Evolutionary conservation across 2,797 vertebrate genomes (phyloP).

Genomic region (Chelmon rostratus): DNA sequence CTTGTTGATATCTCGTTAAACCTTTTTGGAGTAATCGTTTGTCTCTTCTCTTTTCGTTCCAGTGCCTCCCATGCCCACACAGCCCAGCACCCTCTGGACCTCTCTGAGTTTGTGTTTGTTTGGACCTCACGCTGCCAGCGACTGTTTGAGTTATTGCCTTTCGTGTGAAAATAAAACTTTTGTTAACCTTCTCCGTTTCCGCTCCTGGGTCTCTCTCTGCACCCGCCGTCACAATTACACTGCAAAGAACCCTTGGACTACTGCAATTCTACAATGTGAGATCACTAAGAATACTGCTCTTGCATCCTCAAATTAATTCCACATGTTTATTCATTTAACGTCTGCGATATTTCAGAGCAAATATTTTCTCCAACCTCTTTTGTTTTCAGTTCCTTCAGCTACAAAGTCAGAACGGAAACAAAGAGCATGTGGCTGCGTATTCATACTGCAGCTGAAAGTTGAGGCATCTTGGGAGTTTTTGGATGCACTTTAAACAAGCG

Average conservation of each 20-base stretch:
- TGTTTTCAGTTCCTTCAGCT: slow-evolving; percentile 30
- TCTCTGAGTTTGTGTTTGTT: too few species aligned
- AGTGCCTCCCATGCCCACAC: too few species aligned
- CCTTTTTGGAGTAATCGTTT: too few species aligned
- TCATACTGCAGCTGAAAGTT: slow-evolving; percentile 39
- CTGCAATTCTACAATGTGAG: slow-evolving; percentile 12
- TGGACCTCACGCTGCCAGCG: too few species aligned
- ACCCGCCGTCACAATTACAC: too few species aligned
- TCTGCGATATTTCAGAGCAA: slow-evolving; percentile 18
- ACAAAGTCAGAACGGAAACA: slow-evolving; percentile 18
- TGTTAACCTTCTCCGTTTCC: too few species aligned
- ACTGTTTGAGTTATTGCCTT: too few species aligned
- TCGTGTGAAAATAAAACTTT: too few species aligned
- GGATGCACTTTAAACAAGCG: slow-evolving; percentile 58
- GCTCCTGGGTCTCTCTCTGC: too few species aligned
- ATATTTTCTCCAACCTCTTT: slow-evolving; percentile 16
- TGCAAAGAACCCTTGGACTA: slow-evolving; percentile 7
- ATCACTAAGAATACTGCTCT: slow-evolving; percentile 11
- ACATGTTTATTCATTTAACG: slow-evolving; percentile 35
- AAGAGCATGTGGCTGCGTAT: slow-evolving; percentile 5
- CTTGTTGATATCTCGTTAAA: too few species aligned
- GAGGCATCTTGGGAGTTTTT: slow-evolving; percentile 50
- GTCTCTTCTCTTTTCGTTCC: too few species aligned
- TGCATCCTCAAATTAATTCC: slow-evolving; percentile 22
- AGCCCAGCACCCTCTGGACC: too few species aligned